Evolutionary conservation across 2,797 vertebrate species (phyloP).

Genomic region (Oryzias sinensis): DNA sequence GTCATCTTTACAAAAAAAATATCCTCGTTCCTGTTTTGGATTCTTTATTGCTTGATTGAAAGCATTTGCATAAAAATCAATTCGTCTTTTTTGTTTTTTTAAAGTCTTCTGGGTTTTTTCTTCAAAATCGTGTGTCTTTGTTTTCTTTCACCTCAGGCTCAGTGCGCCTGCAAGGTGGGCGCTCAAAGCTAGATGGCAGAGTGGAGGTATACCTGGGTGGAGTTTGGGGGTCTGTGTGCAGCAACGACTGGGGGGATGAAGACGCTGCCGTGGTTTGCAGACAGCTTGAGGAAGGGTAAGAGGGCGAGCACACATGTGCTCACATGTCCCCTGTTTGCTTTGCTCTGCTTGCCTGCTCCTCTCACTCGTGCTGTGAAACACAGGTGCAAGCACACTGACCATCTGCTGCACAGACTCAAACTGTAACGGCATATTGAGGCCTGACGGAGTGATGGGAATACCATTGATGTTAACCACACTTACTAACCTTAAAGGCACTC

Average conservation of each 20-base stretch:
- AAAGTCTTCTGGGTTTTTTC: not conserved
- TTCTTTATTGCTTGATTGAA: too few relatives aligned
- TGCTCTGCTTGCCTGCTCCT: slow-evolving; percentile 1
- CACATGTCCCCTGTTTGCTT: slow-evolving; percentile 16
- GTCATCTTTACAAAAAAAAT: too few relatives aligned
- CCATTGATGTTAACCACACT: slow-evolving; percentile 15
- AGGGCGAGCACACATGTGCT: slow-evolving; percentile 44
- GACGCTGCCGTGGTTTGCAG: slow-evolving; percentile 85
- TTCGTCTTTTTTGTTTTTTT: too few relatives aligned
- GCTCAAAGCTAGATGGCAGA: slow-evolving; percentile 83
- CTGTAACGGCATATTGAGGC: slow-evolving; percentile 11
- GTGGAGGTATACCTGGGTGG: slow-evolving; percentile 86
- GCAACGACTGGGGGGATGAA: slow-evolving; percentile 81
- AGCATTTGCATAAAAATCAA: too few relatives aligned
- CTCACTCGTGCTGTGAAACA: slow-evolving; percentile 16
- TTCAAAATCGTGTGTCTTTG: not conserved
- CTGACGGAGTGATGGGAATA: slow-evolving; percentile 17
- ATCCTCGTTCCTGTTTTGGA: too few relatives aligned
- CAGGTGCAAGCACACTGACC: slow-evolving; percentile 38
- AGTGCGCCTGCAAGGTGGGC: slow-evolving; percentile 83
- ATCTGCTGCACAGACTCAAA: slow-evolving; percentile 9
- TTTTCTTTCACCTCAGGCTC: slow-evolving; percentile 69
- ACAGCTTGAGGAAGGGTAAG: slow-evolving; percentile 88
- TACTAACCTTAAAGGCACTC: not conserved
- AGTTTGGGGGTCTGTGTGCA: slow-evolving; percentile 84